Percentiles rank a stretch among this genome's conserved stretches.
These are phyloP conservation scores for Pelecanus crispus DNA, from an alignment of 2,113 vertebrate genomes.

Conservation along the genomic window DNA sequence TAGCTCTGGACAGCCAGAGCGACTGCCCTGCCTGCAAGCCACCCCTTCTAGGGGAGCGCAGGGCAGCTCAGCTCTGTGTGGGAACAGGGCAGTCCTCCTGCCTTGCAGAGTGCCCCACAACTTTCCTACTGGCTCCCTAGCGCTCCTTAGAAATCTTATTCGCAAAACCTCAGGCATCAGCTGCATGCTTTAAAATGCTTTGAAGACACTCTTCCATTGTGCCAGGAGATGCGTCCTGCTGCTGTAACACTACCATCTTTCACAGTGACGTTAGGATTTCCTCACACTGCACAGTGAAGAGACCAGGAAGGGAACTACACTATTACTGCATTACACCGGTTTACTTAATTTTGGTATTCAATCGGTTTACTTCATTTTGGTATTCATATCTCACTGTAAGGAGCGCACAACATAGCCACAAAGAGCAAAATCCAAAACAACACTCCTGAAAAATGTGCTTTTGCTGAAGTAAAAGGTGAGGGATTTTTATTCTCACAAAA, in stretches of 20 bases:
- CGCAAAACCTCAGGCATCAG: background rate
- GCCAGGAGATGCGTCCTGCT: background rate
- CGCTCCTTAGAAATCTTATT: background rate
- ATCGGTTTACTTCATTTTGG: background rate
- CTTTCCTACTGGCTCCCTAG: background rate
- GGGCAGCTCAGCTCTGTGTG: fast-evolving
- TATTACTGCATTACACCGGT: background rate
- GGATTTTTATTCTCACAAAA: background rate
- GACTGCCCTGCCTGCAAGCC: too few species aligned
- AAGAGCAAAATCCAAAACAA: background rate
- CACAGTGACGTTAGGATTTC: background rate
- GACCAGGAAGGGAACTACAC: background rate
- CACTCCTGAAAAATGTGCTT: background rate
- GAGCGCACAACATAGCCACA: background rate
- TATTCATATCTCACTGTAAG: background rate
- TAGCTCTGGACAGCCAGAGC: fast-evolving
- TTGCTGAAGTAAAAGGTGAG: background rate
- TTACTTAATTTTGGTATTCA: too few species aligned
- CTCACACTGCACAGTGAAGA: fast-evolving
- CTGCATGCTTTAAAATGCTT: background rate
- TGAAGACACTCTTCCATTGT: too few species aligned
- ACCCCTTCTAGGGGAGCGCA: too few species aligned
- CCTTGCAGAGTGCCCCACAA: too few species aligned
- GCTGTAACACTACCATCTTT: background rate
- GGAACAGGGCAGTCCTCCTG: background rate